Evolutionary conservation across 2,888 invertebrate genomes (phyloP), one percentile per base, ranked within the genome.

Genomic region (Drosophila paramelanica): DNA sequence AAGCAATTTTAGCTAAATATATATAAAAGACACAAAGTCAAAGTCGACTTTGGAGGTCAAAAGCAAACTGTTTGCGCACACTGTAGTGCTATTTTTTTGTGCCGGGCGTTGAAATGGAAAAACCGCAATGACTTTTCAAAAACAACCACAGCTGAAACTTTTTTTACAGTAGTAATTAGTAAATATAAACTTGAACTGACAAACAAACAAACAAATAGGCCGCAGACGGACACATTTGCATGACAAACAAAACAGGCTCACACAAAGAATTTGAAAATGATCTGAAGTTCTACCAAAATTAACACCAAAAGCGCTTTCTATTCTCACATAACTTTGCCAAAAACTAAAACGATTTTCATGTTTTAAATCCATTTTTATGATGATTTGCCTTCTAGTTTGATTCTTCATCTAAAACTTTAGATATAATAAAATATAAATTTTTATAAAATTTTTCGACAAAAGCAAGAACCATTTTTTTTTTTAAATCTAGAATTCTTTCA

Each of bases 31-130:
- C 13, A 52, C 52, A 52, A 47, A 62, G 49, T 55, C 58, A 47
- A 49, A 42, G n/a, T n/a, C 25, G 27, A 65, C 49, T 65, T 57
- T 73, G 59, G 61, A 74, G 71, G 73, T 67, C 67, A 58, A 58
- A 33, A 42, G 64, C 31, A 59, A 52, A 67, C 51, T 53, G 17
- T 58, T 73, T 36, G 53, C 51, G 31, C 14, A 49, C 55, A 72
- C 43, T 74, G 67, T 74, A 46, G 38, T 57, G 57, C 67, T 43
- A 66, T 73, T 64, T 68, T 73, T 64, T 68, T 68, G n/a, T n/a
- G n/a, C n/a, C n/a, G n/a, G n/a, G n/a, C n/a, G n/a, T 79, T 74
- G 51, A 68, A 62, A 36, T 65, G 81, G 70, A 73, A 81, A 83
- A 83, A 47, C 81, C 81, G 68, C 67, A 83, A 73, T 75, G 46